These are phyloP conservation scores for Sciurus vulgaris DNA, from an alignment of 2,797 vertebrate species.

Conservation along the genomic window DNA sequence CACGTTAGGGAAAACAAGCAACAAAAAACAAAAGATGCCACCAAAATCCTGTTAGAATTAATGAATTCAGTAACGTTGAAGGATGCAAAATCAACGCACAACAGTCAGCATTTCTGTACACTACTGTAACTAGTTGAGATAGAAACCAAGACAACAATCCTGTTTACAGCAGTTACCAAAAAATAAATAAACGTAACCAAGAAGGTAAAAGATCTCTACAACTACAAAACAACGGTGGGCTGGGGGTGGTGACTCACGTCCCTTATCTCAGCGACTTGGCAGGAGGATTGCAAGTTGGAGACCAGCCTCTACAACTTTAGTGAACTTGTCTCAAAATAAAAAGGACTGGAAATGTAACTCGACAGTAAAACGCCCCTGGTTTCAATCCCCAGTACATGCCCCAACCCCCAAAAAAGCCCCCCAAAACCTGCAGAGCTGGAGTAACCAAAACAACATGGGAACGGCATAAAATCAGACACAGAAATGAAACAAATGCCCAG, in stretches of 20 bases:
- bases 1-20: too few relatives aligned
- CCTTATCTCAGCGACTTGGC: not conserved
- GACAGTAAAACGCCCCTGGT: not conserved
- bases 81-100: not conserved
- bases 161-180: not conserved
- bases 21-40: not conserved
- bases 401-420: too few relatives aligned
- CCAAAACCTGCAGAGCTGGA: not conserved
- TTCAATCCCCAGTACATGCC: not conserved
- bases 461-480: not conserved
- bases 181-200: not conserved
- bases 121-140: not conserved
- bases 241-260: too few relatives aligned
- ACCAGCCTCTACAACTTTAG: not conserved
- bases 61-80: not conserved
- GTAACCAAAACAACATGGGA: not conserved
- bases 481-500: not conserved
- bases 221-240: not conserved
- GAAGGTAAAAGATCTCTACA: not conserved
- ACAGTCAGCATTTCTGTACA: not conserved
- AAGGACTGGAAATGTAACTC: not conserved
- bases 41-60: not conserved
- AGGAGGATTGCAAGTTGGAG: not conserved
- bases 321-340: not conserved
- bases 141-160: not conserved